A percentile compares a stretch with the other conserved stretches of the same genome.
These are phyloP conservation scores for Chrysogorgia sp. DNA, from an alignment of 92 coral and sea anemone genomes.

Conservation along the genomic window DNA sequence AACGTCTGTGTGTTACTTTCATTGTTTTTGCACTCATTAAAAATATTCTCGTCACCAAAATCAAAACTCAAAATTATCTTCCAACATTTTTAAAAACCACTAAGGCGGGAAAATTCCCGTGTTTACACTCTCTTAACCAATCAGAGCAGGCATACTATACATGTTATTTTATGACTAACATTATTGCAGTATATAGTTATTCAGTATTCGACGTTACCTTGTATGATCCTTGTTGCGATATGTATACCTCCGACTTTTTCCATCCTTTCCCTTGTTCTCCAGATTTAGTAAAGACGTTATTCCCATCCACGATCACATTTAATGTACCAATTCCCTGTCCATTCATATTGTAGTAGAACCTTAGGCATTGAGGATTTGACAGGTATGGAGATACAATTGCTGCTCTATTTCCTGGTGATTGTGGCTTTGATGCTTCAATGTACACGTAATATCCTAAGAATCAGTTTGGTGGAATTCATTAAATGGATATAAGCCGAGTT, in stretches of 20 bases:
- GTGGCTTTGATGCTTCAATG: conserved; percentile 22
- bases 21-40: too few species aligned
- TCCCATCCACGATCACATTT: neutral
- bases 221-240: neutral
- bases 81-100: too few species aligned
- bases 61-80: too few species aligned
- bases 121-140: too few species aligned
- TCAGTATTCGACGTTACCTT: neutral
- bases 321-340: conserved; percentile 6
- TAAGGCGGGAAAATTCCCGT: too few species aligned
- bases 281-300: neutral
- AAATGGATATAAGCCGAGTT: too few species aligned
- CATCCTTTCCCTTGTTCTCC: conserved; percentile 23
- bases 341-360: conserved; percentile 13
- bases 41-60: too few species aligned
- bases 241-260: neutral
- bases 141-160: too few species aligned
- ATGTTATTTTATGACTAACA: neutral
- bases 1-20: too few species aligned
- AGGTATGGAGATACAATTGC: conserved; percentile 1
- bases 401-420: conserved; percentile 14
- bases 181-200: too few species aligned
- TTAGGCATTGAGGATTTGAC: conserved; percentile 16
- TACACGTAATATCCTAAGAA: conserved; percentile 13
- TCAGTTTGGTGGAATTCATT: too few species aligned